These are phyloP conservation scores for Clytia hemisphaerica DNA, from an alignment of 30 jellyfish, hydroid and myxozoan species.

Conservation along the genomic window DNA sequence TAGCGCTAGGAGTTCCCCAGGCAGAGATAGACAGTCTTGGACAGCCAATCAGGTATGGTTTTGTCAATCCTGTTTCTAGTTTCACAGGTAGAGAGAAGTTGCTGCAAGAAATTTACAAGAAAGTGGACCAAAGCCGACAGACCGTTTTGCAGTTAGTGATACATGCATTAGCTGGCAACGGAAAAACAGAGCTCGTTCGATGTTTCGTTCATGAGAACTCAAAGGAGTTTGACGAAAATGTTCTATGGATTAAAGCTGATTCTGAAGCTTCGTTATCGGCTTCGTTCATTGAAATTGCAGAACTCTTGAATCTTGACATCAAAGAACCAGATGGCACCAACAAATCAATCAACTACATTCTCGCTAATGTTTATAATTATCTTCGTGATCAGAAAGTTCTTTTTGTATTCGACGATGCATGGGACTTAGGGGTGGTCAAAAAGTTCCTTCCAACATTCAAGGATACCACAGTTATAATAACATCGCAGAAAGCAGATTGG, in stretches of 20 bases:
- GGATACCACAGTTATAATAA: too few relatives aligned
- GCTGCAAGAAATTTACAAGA: too few relatives aligned
- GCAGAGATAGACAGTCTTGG: too few relatives aligned
- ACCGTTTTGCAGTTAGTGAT: too few relatives aligned
- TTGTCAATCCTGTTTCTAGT: too few relatives aligned
- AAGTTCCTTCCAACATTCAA: constrained; percentile 17
- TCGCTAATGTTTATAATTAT: constrained; percentile 30
- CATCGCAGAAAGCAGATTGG: too few relatives aligned
- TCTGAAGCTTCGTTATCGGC: constrained; percentile 21
- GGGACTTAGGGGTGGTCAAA: constrained; percentile 1
- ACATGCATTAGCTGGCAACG: constrained; percentile 73
- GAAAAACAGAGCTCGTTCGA: constrained; percentile 47
- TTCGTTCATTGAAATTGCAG: constrained; percentile 36
- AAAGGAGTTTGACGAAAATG: constrained; percentile 33
- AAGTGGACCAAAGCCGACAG: too few relatives aligned
- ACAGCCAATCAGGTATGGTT: too few relatives aligned
- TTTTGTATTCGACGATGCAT: constrained; percentile 53
- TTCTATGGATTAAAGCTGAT: constrained; percentile 55
- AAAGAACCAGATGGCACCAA: constrained; percentile 8
- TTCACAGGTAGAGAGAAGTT: too few relatives aligned
- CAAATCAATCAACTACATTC: neutral
- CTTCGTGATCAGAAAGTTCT: constrained; percentile 22
- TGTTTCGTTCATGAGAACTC: constrained; percentile 30
- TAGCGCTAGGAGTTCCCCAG: too few relatives aligned
- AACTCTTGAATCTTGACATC: constrained; percentile 24